phyloP scores from a whole-genome alignment of 2,113 vertebrate genomes.

The Scophthalmus maximus region DNA sequence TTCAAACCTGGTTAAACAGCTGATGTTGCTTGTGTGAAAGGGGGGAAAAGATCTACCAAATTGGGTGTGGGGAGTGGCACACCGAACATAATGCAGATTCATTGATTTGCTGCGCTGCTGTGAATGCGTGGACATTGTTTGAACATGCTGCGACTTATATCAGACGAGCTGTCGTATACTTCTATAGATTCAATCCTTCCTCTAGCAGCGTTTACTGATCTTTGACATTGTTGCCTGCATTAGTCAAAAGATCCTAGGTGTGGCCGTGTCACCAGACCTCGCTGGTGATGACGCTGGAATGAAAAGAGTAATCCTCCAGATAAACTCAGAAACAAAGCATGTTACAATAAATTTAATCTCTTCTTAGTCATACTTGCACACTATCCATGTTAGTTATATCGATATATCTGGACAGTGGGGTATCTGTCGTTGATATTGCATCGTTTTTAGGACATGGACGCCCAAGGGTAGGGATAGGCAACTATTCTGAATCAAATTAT shows the following conservation, averaged over 20 bases:
- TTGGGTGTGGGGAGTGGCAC: background rate
- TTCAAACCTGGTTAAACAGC: conserved; percentile 4
- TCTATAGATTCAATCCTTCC: background rate
- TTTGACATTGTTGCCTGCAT: background rate
- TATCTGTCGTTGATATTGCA: background rate
- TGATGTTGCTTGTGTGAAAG: conserved; percentile 3
- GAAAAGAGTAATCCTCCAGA: background rate
- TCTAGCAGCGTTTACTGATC: background rate
- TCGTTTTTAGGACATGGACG: background rate
- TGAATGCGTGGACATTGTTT: background rate
- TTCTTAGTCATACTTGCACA: background rate
- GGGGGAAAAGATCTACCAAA: background rate
- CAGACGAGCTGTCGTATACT: background rate
- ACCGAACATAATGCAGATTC: conserved; percentile 15
- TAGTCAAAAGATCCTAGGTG: conserved; percentile 1
- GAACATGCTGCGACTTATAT: background rate
- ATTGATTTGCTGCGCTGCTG: conserved; percentile 20
- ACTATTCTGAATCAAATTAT: background rate
- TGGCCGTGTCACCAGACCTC: background rate
- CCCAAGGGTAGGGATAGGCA: background rate
- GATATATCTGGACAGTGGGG: background rate
- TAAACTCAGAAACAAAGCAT: background rate
- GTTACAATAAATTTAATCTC: background rate
- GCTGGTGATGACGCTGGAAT: background rate
- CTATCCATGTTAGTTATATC: background rate